A percentile compares a stretch with the other conserved stretches of the same genome.
Conservation (phyloP, 2,888 invertebrate species). For the Lomographa bimaculata region DNA sequence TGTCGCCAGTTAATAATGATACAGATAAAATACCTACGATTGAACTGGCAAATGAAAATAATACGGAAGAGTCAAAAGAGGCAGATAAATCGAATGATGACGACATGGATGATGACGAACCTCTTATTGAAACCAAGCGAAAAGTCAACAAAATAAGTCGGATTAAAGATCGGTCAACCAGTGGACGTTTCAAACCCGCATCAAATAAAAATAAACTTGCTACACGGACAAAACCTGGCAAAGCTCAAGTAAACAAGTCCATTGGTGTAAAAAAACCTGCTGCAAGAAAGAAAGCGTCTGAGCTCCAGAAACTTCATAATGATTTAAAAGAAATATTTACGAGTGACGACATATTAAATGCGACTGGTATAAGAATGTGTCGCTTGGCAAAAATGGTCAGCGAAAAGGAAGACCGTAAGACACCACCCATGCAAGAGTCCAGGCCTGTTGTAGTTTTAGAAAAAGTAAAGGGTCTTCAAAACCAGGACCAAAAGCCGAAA, state of each 20-base stretch:
- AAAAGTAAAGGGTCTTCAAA: constrained; percentile 48
- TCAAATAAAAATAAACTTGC: constrained; percentile 9
- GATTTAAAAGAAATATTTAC: constrained; percentile 89
- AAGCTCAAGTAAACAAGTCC: constrained; percentile 2
- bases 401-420: constrained; percentile 48
- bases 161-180: constrained; percentile 4
- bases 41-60: no score
- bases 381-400: constrained; percentile 80
- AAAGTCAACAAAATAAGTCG: no score
- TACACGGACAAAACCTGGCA: constrained; percentile 3
- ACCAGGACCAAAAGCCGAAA: constrained; percentile 25
- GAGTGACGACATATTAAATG: constrained; percentile 83
- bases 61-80: no score
- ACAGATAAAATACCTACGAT: no score
- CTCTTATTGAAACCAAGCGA: constrained; percentile 1
- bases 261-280: no score
- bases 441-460: constrained; percentile 57
- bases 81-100: constrained; percentile 20
- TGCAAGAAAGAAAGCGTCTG: constrained; percentile 56
- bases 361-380: constrained; percentile 86
- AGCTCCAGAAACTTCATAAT: constrained; percentile 86
- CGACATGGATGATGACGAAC: constrained; percentile 7
- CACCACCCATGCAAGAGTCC: constrained; percentile 34
- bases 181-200: constrained; percentile 10
- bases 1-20: no score